Percentiles rank a stretch among this genome's conserved stretches.
Conservation (phyloP, 2,797 vertebrate genomes). For the Apodemus agrarius region DNA sequence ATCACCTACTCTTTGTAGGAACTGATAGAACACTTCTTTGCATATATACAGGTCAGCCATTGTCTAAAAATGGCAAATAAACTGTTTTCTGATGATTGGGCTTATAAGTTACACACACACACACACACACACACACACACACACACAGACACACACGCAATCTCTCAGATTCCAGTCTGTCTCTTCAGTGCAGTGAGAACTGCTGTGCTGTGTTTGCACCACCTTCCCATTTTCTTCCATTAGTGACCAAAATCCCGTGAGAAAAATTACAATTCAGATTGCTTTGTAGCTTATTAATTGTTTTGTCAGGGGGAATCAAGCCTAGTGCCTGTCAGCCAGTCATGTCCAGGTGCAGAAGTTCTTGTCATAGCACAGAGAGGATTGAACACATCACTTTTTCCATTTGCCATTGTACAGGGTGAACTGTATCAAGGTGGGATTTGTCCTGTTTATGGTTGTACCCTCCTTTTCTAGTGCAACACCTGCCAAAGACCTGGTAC, state of each 20-base stretch:
- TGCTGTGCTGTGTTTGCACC: background rate
- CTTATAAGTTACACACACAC: background rate
- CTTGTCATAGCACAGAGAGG: background rate
- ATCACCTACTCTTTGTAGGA: background rate
- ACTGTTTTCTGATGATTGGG: background rate
- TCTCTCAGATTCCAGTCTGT: background rate
- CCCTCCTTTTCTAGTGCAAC: background rate
- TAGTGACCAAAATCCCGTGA: background rate
- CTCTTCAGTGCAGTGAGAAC: background rate
- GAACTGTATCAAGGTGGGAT: background rate
- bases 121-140: too few relatives aligned
- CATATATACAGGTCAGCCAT: background rate
- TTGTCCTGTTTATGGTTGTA: background rate
- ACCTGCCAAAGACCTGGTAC: background rate
- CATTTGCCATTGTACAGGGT: background rate
- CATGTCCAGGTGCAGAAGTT: background rate
- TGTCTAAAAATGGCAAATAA: background rate
- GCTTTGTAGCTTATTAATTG: background rate
- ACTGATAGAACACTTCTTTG: background rate
- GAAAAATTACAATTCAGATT: background rate
- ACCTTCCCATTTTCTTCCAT: background rate
- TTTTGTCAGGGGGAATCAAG: background rate
- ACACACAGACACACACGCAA: background rate
- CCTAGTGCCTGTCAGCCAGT: background rate
- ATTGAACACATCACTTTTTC: background rate